phyloP scores from a whole-genome alignment of 2,113 vertebrate genomes.

The Pica pica region DNA sequence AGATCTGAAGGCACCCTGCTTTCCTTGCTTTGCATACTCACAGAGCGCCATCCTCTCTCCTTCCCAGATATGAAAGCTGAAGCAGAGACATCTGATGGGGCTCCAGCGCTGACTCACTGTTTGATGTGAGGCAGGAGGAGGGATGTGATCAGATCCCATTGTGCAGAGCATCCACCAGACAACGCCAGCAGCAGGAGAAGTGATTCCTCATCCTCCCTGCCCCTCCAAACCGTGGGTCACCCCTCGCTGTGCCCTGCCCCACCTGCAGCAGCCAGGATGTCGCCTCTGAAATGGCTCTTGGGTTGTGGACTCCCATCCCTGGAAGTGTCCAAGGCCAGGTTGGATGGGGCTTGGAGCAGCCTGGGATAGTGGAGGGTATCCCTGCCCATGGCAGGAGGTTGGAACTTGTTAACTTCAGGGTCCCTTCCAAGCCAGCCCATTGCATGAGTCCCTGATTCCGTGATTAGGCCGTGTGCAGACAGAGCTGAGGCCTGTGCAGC shows the following conservation, averaged over 20 bases:
- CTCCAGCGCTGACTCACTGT: constrained; percentile 53
- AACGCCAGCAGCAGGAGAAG: neutral
- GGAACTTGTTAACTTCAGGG: neutral
- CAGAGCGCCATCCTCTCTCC: constrained; percentile 8
- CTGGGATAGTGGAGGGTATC: neutral
- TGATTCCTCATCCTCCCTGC: neutral
- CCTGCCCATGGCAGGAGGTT: neutral
- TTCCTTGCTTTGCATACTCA: constrained; percentile 35
- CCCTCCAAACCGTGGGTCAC: neutral
- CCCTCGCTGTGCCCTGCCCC: neutral
- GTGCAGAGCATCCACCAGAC: constrained; percentile 19
- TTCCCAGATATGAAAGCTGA: neutral
- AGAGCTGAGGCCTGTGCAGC: neutral
- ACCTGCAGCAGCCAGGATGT: neutral
- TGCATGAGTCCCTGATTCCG: neutral
- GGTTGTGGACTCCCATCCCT: neutral
- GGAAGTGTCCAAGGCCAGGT: rapidly evolving
- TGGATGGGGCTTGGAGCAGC: neutral
- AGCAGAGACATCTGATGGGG: constrained; percentile 39
- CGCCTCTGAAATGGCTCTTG: neutral
- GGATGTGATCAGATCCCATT: constrained; percentile 37
- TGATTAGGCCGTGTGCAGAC: neutral
- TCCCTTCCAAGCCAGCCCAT: neutral
- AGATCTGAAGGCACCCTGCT: constrained; percentile 31
- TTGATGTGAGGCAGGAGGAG: constrained; percentile 38